phyloP scores from a whole-genome alignment of 2,797 vertebrate genomes.

The Rhincodon typus region DNA sequence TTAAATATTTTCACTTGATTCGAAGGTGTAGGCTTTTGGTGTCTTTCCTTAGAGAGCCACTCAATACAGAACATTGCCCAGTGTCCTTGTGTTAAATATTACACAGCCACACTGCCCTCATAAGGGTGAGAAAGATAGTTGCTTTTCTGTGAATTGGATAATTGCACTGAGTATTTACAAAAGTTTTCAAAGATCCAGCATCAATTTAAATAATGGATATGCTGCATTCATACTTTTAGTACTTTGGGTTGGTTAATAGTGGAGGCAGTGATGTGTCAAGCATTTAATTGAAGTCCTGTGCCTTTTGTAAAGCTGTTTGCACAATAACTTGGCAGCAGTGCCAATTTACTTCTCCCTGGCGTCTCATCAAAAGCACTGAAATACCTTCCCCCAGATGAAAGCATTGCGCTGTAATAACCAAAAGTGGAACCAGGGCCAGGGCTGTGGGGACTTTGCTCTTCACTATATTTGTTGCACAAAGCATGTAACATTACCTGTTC shows the following conservation, averaged over 20 bases:
- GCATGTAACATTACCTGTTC: background rate
- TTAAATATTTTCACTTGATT: background rate
- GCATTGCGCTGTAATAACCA: background rate
- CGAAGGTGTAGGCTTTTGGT: background rate
- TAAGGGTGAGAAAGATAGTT: background rate
- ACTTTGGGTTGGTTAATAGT: background rate
- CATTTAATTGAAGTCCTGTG: background rate
- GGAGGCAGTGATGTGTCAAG: background rate
- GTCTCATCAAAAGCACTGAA: background rate
- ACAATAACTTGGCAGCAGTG: background rate
- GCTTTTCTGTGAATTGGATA: too few relatives aligned
- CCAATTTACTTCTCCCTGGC: background rate
- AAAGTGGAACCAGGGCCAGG: background rate
- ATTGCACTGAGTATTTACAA: background rate
- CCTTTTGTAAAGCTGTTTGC: background rate
- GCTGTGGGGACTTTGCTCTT: background rate
- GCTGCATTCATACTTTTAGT: background rate
- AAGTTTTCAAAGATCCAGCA: too few relatives aligned
- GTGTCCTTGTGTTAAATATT: background rate
- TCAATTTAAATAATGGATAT: background rate
- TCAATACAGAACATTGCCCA: background rate
- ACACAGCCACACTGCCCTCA: background rate
- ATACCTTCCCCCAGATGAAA: background rate
- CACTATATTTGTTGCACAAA: background rate
- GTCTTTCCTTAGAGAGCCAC: background rate